Evolutionary conservation across 2,888 invertebrate species (phyloP).

Genomic region (Macaria liturata): DNA sequence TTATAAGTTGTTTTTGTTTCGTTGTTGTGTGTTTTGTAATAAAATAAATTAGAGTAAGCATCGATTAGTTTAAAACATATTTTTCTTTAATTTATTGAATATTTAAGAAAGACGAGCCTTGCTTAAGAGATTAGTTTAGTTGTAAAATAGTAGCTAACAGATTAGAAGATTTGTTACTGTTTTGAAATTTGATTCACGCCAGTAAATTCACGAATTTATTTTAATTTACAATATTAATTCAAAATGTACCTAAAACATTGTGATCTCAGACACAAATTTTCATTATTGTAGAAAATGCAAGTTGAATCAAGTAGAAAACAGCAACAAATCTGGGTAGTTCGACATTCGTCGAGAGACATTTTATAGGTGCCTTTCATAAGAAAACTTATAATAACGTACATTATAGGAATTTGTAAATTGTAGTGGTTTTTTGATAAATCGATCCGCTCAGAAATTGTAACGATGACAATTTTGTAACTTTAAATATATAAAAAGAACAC

Average conservation of each 20-base stretch:
- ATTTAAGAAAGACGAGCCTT: constrained; percentile 82
- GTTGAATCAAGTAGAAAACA: constrained; percentile 51
- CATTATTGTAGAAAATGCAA: constrained; percentile 19
- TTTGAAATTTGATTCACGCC: constrained; percentile 44
- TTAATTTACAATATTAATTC: constrained; percentile 20
- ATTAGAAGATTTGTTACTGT: constrained; percentile 52
- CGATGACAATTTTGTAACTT: constrained; percentile 16
- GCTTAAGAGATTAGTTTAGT: constrained; percentile 79
- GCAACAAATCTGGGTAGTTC: constrained; percentile 64
- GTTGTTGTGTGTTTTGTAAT: constrained; percentile 81
- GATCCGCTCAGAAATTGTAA: constrained; percentile 69
- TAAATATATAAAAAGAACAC: neutral
- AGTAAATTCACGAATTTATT: constrained; percentile 5
- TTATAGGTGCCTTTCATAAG: constrained; percentile 81
- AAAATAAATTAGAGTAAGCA: constrained; percentile 68
- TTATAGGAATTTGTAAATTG: constrained; percentile 68
- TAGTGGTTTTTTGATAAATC: constrained; percentile 73
- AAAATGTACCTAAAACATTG: constrained; percentile 25
- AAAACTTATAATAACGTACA: constrained; percentile 61
- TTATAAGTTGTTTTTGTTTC: constrained; percentile 80
- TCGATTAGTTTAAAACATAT: constrained; percentile 61
- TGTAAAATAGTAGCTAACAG: constrained; percentile 67
- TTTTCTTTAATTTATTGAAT: constrained; percentile 77
- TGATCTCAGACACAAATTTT: constrained; percentile 42
- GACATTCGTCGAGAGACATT: constrained; percentile 71